Conservation (phyloP, 2,888 invertebrate species). For the Trimorus sp. region DNA sequence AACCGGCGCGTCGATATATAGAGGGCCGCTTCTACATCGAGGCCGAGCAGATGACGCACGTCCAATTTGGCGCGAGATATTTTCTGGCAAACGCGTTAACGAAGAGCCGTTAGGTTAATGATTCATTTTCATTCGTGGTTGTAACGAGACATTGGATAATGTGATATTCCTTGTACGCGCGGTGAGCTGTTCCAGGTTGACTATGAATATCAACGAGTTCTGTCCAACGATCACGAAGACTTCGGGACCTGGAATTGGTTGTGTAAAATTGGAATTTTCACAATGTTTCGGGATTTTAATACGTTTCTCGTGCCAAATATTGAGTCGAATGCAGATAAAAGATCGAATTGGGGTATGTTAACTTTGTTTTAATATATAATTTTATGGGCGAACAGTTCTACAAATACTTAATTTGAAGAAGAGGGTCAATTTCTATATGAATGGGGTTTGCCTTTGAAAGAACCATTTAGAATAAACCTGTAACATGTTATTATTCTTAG, state of each 20-base stretch:
- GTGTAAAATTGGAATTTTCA: no score
- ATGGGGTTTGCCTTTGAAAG: no score
- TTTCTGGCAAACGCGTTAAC: neutral
- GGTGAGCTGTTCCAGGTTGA: constrained; percentile 55
- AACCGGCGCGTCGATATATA: constrained; percentile 43
- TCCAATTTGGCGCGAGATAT: neutral
- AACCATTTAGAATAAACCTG: no score
- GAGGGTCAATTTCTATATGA: no score
- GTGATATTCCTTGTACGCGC: constrained; percentile 39
- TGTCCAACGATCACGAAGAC: constrained; percentile 59
- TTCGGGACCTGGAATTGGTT: constrained; percentile 62
- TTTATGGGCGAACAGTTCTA: no score
- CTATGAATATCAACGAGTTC: constrained; percentile 68
- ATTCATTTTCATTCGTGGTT: constrained; percentile 1
- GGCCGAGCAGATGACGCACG: constrained; percentile 20
- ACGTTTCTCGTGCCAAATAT: no score
- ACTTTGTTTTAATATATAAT: no score
- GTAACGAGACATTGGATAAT: constrained; percentile 25
- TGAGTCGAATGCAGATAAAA: no score
- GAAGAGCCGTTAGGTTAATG: neutral
- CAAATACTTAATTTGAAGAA: no score
- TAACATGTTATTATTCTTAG: no score
- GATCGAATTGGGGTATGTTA: no score
- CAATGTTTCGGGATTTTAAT: no score
- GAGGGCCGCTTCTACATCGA: constrained; percentile 34